Evolutionary conservation across 2,888 invertebrate genomes (phyloP).

Genomic region (Drosophila subquinaria): DNA sequence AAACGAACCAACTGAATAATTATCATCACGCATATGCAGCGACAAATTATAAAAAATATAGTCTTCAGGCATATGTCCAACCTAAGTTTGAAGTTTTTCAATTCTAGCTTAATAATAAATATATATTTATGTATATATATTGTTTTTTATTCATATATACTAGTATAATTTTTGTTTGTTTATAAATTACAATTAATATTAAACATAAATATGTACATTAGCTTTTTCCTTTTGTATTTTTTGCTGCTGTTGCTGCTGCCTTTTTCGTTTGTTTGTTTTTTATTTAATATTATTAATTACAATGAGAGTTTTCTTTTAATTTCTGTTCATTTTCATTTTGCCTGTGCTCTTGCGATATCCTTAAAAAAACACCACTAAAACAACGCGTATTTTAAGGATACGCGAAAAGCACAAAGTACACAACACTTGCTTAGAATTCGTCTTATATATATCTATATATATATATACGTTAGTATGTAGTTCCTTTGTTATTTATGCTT

Average conservation of each 20-base stretch:
- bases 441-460: conserved; percentile 21
- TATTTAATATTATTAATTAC: conserved; percentile 42
- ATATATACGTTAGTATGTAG: conserved; percentile 17
- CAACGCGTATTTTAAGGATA: conserved; percentile 58
- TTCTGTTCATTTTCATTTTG: conserved; percentile 27
- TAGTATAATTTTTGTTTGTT: conserved; percentile 17
- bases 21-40: conserved; percentile 55
- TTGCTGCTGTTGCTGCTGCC: conserved; percentile 55
- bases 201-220: conserved; percentile 73
- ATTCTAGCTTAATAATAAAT: conserved; percentile 48
- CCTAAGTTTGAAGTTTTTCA: conserved; percentile 58
- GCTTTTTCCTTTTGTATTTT: conserved; percentile 14
- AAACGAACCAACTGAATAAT: conserved; percentile 66
- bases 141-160: conserved; percentile 19
- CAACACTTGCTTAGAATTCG: conserved; percentile 66
- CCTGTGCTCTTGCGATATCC: conserved; percentile 59
- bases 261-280: conserved; percentile 38
- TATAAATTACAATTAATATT: conserved; percentile 69
- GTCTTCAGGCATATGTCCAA: conserved; percentile 65
- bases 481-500: conserved; percentile 37
- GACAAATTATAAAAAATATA: conserved; percentile 80
- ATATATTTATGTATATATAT: conserved; percentile 22
- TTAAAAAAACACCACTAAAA: conserved; percentile 47
- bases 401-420: conserved; percentile 64
- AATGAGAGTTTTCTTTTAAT: conserved; percentile 51